Evolutionary conservation across 2,888 invertebrate genomes (phyloP), one percentile per base, ranked within the genome.

Genomic region (Calameuta pallipes): DNA sequence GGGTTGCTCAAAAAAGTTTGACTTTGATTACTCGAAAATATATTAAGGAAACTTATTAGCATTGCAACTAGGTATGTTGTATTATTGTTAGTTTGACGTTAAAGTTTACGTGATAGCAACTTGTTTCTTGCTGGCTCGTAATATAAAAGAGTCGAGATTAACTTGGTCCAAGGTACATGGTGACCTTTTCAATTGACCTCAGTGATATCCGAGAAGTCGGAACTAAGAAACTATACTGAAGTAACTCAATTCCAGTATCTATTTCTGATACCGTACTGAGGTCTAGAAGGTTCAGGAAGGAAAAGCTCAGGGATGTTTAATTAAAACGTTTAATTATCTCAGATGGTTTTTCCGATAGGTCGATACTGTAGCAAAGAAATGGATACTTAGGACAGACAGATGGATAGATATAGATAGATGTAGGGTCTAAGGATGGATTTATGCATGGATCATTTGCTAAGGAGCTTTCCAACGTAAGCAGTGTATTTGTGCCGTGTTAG

Each of bases 401-500:
- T 41, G 4, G 56, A 56, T 23, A 23, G 41, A 41, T 41, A 41
- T 13, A 56, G 56, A 56, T 56, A 23, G 56, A 56, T 56, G 23
- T 23, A 23, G 56, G 56, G 56, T 23, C 56, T 56, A 6, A 23
- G 56, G 23, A 9, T 56, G 56, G 15, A 56, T 56, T 56, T 56
- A 56, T 56, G 56, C 56, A 56, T 23, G 56, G 56, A 77, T 74
- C 69, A 77, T 77, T 77, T 74, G 74, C 74, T 77, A 77, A 77
- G 77, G 37, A 77, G 77, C 77, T 77, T 77, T 77, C 74, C 74
- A 77, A 74, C 74, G 69, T 69, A 77, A 56, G 77, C 73, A 73
- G 69, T 69, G 69, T 74, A 70, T 73, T 56, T 30, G 15, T 74
- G 23, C 74, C 73, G 69, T 36, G 74, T 37, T 77, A 30, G 36